Evolutionary conservation across 1,140 invertebrate genomes (phyloP), one percentile per base, ranked within the genome.

Genomic region (Euwallacea similis): DNA sequence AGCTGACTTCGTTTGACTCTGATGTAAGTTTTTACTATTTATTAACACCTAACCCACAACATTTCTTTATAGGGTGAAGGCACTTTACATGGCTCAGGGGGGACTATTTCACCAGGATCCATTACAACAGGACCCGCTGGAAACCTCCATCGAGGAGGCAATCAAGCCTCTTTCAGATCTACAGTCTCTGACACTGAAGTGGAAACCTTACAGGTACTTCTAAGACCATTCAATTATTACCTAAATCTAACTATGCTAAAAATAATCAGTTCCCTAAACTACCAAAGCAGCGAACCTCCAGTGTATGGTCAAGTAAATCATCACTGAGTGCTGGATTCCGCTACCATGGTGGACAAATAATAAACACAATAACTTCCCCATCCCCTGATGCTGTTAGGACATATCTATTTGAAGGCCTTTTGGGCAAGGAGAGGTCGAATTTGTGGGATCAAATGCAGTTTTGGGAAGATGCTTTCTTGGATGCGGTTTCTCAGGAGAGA

Each of bases 381-480:
- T 94, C 92, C 76, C 93, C 93, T 0, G 95, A 97, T 72, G 89
- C 90, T 42, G 90, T 90, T 0, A 86, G 94, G 74, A 95, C 93
- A 0, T 98, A 98, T 81, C 82, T 98, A 7, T 98, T 96, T 82
- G 95, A 98, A 85, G 95, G 93, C 2, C 78, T 89, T 9, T 80
- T 89, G 72, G 87, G 87, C 78, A 87, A 85, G 72, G 82, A 80
- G 2, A 86, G 96, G 73, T 93, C 92, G 4, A 88, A 89, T 44
- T 82, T 99, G n/a, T 99, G 98, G 97, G 97, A 99, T 82, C 94
- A 99, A 84, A 97, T 99, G 93, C 96, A 99, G 79, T 99, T 99
- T 83, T 99, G 98, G 98, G 98, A 99, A 83, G 97, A 99, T 82
- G 93, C 95, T 0, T 99, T 99, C 80, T 85, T 99, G 33, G 98